Base-by-base conservation (phyloP, 1,140 invertebrate genomes). In the Cherax destructor region DNA sequence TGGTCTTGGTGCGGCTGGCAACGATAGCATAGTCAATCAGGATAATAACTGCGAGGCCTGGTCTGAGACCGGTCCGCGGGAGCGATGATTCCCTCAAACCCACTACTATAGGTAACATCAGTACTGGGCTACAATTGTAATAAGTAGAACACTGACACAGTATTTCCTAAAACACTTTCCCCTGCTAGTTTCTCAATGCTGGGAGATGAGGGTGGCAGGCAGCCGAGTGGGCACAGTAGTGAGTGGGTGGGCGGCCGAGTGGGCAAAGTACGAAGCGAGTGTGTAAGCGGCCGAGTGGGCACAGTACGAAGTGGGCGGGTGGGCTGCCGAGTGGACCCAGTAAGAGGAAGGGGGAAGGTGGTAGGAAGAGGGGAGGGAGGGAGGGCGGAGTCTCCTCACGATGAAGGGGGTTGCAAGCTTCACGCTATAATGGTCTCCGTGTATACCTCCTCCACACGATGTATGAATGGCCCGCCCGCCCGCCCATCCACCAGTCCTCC, bases 341-440 rank as follows among this genome's bases (percentile, higher is more conserved):
- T 41, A 41, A 41, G 30, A 41, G 30, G 30, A 41, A 41, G 52
- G 52, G 9, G 52, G n/a, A 47, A 24, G 24, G 49, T 61, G 56
- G 21, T 30, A 41, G 30, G 30, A 41, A 41, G 30, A 1, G 30
- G 30, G 30, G 30, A 41, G 2, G 52, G 52, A 9, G 52, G 52
- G n/a, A 47, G 59, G 24, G 49, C 83, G 56, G 21, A 2, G 30
- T 16, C 21, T 69, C 69, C 83, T 79, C 86, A 65, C 74, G 52
- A 87, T 87, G 86, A 87, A 87, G 86, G 86, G 76, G 86, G 74
- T 41, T 72, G 79, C 78, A 74, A 50, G 59, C 47, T 88, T 88
- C 87, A 88, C 87, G 87, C 79, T 81, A 72, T 88, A 88, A 88
- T 88, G 87, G 87, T 88, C 87, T 21, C 69, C 76, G 65, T 88